Evolutionary conservation across 2,113 vertebrate genomes (phyloP).

Genomic region (Dissostichus mawsoni): DNA sequence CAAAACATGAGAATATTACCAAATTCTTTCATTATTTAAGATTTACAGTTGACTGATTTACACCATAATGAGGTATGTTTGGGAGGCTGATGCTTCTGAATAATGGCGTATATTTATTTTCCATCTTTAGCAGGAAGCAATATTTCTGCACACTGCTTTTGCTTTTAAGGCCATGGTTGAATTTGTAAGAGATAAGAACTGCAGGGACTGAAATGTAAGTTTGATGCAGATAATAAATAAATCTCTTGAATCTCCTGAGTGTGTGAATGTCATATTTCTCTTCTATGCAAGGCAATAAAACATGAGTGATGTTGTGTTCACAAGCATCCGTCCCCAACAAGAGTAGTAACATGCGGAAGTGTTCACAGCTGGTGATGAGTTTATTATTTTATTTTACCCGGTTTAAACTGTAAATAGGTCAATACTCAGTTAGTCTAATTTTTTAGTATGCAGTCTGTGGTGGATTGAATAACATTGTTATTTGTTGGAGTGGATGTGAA

Average conservation of each 20-base stretch:
- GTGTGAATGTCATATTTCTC: neutral
- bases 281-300: neutral
- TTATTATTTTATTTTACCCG: neutral
- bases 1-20: slow-evolving; percentile 24
- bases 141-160: slow-evolving; percentile 1
- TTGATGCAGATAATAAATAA: slow-evolving; percentile 6
- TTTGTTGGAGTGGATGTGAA: neutral
- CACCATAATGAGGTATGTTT: slow-evolving; percentile 6
- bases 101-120: slow-evolving; percentile 3
- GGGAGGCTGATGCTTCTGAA: neutral
- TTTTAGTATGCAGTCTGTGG: neutral
- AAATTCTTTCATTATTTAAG: slow-evolving; percentile 22
- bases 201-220: slow-evolving; percentile 1
- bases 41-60: slow-evolving; percentile 35
- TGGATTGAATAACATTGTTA: neutral
- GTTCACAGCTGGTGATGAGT: neutral
- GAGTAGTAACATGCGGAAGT: neutral
- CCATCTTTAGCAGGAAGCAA: neutral
- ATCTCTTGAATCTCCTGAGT: neutral
- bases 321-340: neutral
- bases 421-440: neutral
- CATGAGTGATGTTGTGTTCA: neutral
- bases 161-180: slow-evolving; percentile 5
- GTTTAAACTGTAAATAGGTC: neutral
- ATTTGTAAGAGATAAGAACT: neutral